These are phyloP conservation scores for Stenolophus ochropezus DNA, from an alignment of 2,888 invertebrate species.

Conservation along the genomic window DNA sequence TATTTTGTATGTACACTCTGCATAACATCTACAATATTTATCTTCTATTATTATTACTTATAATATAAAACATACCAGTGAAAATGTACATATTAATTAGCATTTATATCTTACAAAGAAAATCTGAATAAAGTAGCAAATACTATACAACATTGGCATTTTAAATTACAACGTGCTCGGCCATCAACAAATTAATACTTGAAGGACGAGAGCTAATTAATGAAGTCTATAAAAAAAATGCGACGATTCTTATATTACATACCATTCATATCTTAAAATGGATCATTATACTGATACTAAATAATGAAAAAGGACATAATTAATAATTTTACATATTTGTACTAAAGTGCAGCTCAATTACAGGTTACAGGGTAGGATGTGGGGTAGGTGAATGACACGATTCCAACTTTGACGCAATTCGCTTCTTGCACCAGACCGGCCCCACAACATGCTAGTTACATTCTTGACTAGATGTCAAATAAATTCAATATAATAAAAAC, in stretches of 20 bases:
- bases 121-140: conserved; percentile 56
- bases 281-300: conserved; percentile 39
- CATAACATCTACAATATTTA: conserved; percentile 58
- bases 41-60: conserved; percentile 48
- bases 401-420: conserved; percentile 25
- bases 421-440: conserved; percentile 17
- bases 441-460: conserved; percentile 41
- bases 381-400: conserved; percentile 35
- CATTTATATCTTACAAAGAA: conserved; percentile 59
- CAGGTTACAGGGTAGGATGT: conserved; percentile 44
- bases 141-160: conserved; percentile 59
- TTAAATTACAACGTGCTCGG: conserved; percentile 57
- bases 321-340: conserved; percentile 58
- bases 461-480: conserved; percentile 55
- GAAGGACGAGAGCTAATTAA: conserved; percentile 55
- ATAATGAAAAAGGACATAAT: not conserved
- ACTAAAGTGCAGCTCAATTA: conserved; percentile 59
- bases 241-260: conserved; percentile 49
- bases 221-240: conserved; percentile 44
- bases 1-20: conserved; percentile 58
- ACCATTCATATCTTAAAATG: conserved; percentile 39
- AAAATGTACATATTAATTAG: conserved; percentile 59
- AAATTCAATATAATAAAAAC: not conserved
- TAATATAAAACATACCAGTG: conserved; percentile 58
- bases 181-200: conserved; percentile 51